Conservation (phyloP, 1,140 invertebrate species). For the Carcinoscorpius rotundicauda region DNA sequence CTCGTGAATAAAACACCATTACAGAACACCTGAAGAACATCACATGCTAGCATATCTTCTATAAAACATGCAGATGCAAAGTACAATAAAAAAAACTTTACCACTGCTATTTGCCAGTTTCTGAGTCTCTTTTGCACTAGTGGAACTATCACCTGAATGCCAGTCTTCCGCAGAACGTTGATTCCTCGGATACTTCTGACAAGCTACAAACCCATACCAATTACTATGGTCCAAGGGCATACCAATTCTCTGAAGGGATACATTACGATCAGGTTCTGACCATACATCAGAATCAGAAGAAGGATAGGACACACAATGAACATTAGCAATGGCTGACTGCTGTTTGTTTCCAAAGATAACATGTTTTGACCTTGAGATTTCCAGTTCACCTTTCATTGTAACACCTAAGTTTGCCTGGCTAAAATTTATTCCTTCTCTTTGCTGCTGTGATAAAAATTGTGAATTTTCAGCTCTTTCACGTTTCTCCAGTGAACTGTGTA, state of each 20-base stretch:
- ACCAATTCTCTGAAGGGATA: constrained; percentile 18
- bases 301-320: background rate
- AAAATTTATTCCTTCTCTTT: background rate
- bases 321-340: background rate
- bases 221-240: background rate
- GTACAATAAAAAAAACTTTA: no score
- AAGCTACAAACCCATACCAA: no score
- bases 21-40: no score
- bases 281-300: constrained; percentile 20
- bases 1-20: no score
- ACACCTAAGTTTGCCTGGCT: no score
- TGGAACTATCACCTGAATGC: no score
- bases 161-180: no score
- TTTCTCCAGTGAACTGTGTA: constrained; percentile 11
- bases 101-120: no score
- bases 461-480: background rate
- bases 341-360: background rate
- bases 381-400: background rate
- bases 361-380: background rate
- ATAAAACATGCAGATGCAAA: no score
- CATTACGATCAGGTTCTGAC: constrained; percentile 17
- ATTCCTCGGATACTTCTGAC: no score
- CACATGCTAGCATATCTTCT: no score
- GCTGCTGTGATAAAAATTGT: background rate
- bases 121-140: no score